Conservation (phyloP, 1,140 invertebrate genomes). For the Achroia grisella region DNA sequence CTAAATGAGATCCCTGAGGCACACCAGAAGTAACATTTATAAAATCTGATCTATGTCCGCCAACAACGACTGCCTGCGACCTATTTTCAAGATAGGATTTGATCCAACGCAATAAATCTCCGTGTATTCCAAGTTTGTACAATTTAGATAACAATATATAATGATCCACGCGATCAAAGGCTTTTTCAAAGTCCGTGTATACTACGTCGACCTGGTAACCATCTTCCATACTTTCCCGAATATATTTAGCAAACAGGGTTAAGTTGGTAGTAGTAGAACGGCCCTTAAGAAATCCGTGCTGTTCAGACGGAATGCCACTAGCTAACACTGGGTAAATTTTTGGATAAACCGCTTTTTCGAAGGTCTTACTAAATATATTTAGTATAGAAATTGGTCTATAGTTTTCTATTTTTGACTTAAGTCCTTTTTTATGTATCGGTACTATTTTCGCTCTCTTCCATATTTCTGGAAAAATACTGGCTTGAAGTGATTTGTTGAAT, state of each 20-base stretch:
- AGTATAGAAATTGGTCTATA: slow-evolving; percentile 21
- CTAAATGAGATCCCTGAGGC: slow-evolving; percentile 17
- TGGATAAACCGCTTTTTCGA: slow-evolving; percentile 16
- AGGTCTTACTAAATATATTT: slow-evolving; percentile 20
- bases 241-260: slow-evolving; percentile 3
- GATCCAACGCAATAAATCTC: slow-evolving; percentile 17
- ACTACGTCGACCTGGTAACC: slow-evolving; percentile 20
- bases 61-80: slow-evolving; percentile 16
- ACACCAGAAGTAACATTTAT: slow-evolving; percentile 10
- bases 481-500: too few species aligned
- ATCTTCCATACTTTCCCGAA: slow-evolving; percentile 13
- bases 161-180: too few species aligned
- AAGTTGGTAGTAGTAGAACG: slow-evolving; percentile 6
- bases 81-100: slow-evolving; percentile 15
- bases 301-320: slow-evolving; percentile 5
- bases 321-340: slow-evolving; percentile 4
- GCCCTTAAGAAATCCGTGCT: slow-evolving; percentile 17
- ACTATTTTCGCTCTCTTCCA: slow-evolving; percentile 26
- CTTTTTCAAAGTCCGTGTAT: too few species aligned
- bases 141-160: slow-evolving; percentile 3
- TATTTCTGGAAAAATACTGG: slow-evolving; percentile 17
- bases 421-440: slow-evolving; percentile 19
- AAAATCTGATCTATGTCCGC: slow-evolving; percentile 1
- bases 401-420: not conserved
- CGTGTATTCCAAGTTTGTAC: not conserved